Evolutionary conservation across 1,140 invertebrate genomes (phyloP).

Genomic region (Parasteatoda tepidariorum): DNA sequence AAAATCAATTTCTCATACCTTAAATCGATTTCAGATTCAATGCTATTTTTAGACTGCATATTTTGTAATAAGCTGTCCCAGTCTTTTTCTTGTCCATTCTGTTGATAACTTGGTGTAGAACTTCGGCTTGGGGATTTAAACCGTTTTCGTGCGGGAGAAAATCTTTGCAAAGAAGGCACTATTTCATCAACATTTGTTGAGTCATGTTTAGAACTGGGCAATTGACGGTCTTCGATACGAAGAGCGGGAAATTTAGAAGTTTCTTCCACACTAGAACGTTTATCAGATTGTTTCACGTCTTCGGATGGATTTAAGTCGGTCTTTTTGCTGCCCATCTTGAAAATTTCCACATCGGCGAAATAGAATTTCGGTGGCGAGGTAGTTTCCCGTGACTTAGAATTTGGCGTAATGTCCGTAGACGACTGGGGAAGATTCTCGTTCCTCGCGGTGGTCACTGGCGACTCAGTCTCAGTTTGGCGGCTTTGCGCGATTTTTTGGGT

Average conservation of each 20-base stretch:
- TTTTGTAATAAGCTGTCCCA: slow-evolving; percentile 27
- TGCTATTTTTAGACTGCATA: background rate
- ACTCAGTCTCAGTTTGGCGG: background rate
- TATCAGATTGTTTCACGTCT: background rate
- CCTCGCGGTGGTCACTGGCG: background rate
- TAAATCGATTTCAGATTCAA: slow-evolving; percentile 41
- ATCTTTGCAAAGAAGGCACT: slow-evolving; percentile 39
- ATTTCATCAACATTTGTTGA: slow-evolving; percentile 18
- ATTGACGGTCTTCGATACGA: background rate
- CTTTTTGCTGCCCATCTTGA: background rate
- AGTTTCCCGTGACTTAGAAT: background rate
- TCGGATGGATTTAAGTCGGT: background rate
- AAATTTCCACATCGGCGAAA: slow-evolving; percentile 16
- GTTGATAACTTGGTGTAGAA: background rate
- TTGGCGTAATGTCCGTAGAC: background rate
- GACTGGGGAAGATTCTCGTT: background rate
- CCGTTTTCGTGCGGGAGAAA: slow-evolving; percentile 19
- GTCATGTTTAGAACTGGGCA: too few relatives aligned
- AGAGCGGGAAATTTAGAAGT: background rate
- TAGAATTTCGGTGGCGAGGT: slow-evolving; percentile 33
- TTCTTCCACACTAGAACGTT: background rate
- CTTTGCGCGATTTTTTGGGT: slow-evolving; percentile 41
- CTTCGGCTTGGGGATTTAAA: background rate
- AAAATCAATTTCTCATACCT: slow-evolving; percentile 13
- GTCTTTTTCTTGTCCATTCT: slow-evolving; percentile 22